Base-by-base conservation (phyloP, 2,113 vertebrate genomes). In the Raja brachyura region DNA sequence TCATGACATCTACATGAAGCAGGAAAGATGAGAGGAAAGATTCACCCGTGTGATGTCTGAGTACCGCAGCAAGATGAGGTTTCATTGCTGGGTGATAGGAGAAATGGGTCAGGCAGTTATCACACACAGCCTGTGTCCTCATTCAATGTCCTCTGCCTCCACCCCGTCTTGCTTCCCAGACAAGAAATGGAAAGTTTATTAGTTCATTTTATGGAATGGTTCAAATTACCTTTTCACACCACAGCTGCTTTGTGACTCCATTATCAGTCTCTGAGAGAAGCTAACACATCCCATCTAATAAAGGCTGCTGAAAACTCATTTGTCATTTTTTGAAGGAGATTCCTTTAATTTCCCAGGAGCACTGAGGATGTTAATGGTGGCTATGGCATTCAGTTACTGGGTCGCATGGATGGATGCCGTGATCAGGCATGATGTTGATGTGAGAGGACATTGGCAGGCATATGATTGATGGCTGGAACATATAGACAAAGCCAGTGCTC, bases 261-360 rank as follows among this genome's bases (percentile, higher is more conserved):
- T 63, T 63, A 63, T 63, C 56, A 63, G 63, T 86, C 83, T 86
- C 56, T 16, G 59, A 63, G 83, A 86, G 33, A 16, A 63, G 56
- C 83, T 16, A 59, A 86, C 59, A 86, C 31, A 59, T 86, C 83
- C 83, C 61, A 31, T 86, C 83, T 86, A 86, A 86, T 63, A 25
- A 86, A 86, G 59, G 83, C 59, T 63, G 28, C 56, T 83, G 79
- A 83, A 83, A 83, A 10, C 79, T 86, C 83, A 86, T 63, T 86
- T 86, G 83, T 86, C 59, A 86, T 86, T 31, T 86, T 59, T 86
- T 61, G 11, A 28, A 3, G 28, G 56, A 86, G 83, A n/a, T 86
- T 31, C 59, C 11, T 63, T 86, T 59, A 86, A 86, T 63, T 86
- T 86, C 83, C 56, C 59, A 63, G 28, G 28, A 31, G 59, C 5